Evolutionary conservation across 2,113 vertebrate species (phyloP), one percentile per base, ranked within the genome.

Genomic region (Corythornis cristatus): DNA sequence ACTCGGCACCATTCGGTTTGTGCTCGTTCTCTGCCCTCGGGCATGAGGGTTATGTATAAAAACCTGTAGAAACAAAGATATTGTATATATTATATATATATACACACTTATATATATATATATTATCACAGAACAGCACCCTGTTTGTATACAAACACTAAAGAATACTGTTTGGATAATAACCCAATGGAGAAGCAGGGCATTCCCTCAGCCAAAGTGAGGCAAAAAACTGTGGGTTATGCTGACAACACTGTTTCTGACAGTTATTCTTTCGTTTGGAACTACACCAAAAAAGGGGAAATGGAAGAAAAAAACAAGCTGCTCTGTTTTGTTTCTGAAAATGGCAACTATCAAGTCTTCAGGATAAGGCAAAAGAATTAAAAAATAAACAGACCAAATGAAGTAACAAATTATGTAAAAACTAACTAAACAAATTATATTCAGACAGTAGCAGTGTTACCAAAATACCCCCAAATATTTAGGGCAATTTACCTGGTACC

Each of bases 1-100:
- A 79, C 99, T 99, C 79, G 98, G 99, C 87, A 97, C 97, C 95
- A 99, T 95, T 29, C 99, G 97, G 58, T 98, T 97, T 58, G 98
- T 70, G 35, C 75, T 95, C 8, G 97, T 83, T 71, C 97, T 98
- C 93, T 98, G 98, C 68, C 97, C 97, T 66, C 98, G 98, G 28
- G 93, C 94, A 50, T 99, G 99, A 90, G 99, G 99, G 83, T 99
- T 99, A 67, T 99, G 99, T 95, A 99, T 99, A 92, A 99, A 99
- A 94, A 99, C 99, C 99, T 99, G 91, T 0, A 26, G 25, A 90
- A 96, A 90, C n/a, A 91, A 91, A 79, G 20, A 71, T 2, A 37
- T 37, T 37, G 37, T 37, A 37, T 37, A 37, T 37, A 35, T 35
- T 35, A 35, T 35, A 35, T 35, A 35, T 35, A 35, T 35, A 35